phyloP scores from a whole-genome alignment of 2,113 vertebrate species.

The Sialia sialis region DNA sequence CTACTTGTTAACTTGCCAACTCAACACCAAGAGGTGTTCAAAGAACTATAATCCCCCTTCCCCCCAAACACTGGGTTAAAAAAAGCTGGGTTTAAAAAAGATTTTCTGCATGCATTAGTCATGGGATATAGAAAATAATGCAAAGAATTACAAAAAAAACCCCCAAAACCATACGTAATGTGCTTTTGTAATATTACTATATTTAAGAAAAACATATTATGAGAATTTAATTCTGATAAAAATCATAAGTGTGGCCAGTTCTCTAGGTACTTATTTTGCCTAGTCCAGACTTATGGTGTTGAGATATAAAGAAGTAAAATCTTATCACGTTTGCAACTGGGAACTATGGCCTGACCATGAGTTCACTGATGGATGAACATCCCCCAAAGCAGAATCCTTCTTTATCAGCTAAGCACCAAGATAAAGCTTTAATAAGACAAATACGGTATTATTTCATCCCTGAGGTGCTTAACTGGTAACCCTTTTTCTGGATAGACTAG shows the following conservation, averaged over 20 bases:
- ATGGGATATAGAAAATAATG: neutral
- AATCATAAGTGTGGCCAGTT: neutral
- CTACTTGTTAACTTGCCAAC: slow-evolving; percentile 12
- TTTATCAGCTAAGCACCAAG: neutral
- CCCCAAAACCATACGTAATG: neutral
- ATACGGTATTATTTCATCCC: neutral
- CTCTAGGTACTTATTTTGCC: neutral
- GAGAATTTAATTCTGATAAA: neutral
- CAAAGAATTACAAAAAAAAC: neutral
- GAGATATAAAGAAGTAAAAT: neutral
- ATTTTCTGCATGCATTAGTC: slow-evolving; percentile 10
- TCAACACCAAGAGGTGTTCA: neutral
- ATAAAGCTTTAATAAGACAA: neutral
- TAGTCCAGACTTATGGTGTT: neutral
- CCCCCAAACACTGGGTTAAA: neutral
- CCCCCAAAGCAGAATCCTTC: neutral
- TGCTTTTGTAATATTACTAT: neutral
- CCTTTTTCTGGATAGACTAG: neutral
- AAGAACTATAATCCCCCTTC: neutral
- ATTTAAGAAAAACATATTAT: neutral
- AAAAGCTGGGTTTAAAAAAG: neutral
- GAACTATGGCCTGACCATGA: neutral
- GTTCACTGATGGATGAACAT: neutral
- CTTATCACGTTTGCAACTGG: rapidly evolving
- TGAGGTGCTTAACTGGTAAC: neutral